Evolutionary conservation across 1,140 invertebrate species (phyloP).

Genomic region (Sinonovacula constricta): DNA sequence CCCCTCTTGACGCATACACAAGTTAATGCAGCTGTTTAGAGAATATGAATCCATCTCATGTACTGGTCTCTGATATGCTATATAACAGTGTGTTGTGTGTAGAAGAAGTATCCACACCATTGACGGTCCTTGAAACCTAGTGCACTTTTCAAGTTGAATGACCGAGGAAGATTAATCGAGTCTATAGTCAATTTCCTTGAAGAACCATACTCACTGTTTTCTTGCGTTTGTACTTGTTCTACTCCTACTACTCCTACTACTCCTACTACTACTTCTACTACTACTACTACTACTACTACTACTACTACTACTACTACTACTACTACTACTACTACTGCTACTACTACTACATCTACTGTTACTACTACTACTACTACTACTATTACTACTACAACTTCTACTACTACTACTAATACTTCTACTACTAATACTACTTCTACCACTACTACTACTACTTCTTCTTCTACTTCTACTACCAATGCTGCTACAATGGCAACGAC

Average conservation of each 20-base stretch:
- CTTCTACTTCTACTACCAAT: conserved; percentile 38
- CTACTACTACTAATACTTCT: conserved; percentile 22
- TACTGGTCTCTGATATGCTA: no score
- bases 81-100: no score
- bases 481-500: conserved; percentile 41
- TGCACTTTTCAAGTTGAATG: no score
- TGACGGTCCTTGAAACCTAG: no score
- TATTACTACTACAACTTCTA: conserved; percentile 33
- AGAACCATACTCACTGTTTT: no score
- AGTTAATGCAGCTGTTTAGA: no score
- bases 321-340: conserved; percentile 41
- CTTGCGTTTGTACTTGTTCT: not conserved
- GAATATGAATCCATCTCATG: no score
- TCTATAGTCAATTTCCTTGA: no score
- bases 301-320: conserved; percentile 49
- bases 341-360: conserved; percentile 32
- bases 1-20: no score
- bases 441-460: conserved; percentile 30
- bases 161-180: no score
- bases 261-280: conserved; percentile 23
- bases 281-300: conserved; percentile 37
- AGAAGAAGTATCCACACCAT: no score
- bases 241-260: conserved; percentile 11
- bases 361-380: conserved; percentile 39
- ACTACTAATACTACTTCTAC: conserved; percentile 30